phyloP scores from a whole-genome alignment of 1,140 invertebrate genomes.

The Prorops nasuta region DNA sequence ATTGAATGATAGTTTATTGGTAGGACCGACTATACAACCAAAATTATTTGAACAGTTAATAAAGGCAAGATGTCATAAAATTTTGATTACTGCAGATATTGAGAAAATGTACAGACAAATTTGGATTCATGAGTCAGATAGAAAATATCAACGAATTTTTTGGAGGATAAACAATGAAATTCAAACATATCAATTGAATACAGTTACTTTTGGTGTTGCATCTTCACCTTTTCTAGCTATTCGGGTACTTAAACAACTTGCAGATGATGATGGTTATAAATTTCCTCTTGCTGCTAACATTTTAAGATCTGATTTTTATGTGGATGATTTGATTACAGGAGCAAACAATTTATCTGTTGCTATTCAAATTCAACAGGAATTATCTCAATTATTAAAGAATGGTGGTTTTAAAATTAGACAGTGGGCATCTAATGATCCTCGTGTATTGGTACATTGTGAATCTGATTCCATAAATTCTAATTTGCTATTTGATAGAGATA shows the following conservation, averaged over 20 bases:
- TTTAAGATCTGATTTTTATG: conserved; percentile 26
- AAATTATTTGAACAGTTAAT: conserved; percentile 15
- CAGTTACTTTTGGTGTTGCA: conserved; percentile 44
- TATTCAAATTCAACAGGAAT: conserved; percentile 14
- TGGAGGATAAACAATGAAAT: conserved; percentile 27
- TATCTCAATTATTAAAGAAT: too few relatives aligned
- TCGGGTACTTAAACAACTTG: conserved; percentile 5
- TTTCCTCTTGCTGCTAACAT: conserved; percentile 7
- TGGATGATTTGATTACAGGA: conserved; percentile 36
- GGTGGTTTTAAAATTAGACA: too few relatives aligned
- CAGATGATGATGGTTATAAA: conserved; percentile 4
- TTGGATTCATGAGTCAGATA: conserved; percentile 19
- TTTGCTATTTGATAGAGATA: too few relatives aligned
- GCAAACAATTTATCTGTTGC: conserved; percentile 6
- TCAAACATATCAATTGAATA: conserved; percentile 28
- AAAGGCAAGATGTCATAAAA: conserved; percentile 11
- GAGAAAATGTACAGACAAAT: conserved; percentile 43
- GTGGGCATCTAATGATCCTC: too few relatives aligned
- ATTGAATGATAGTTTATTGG: conserved; percentile 32
- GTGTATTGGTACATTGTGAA: too few relatives aligned
- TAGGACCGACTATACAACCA: conserved; percentile 30
- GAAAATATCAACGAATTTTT: conserved; percentile 35
- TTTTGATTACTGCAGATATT: conserved; percentile 23
- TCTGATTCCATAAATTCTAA: too few relatives aligned
- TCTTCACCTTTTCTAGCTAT: conserved; percentile 10